Base-by-base conservation (phyloP, 2,888 invertebrate genomes). In the Digitonthophagus gazella region DNA sequence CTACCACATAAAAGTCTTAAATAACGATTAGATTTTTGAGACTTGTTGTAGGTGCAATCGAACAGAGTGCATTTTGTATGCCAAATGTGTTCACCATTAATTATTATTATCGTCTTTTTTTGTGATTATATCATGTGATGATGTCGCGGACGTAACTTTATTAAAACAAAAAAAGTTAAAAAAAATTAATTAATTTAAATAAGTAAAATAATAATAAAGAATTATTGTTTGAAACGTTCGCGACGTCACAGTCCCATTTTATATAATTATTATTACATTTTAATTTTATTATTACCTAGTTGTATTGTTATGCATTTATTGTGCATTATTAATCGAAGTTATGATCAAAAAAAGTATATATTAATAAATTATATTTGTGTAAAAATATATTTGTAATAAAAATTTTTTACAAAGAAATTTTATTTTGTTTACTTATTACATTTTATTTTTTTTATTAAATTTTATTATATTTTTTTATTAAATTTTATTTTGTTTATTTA, bases 1-100 rank as follows among this genome's bases (percentile, higher is more conserved):
- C 14, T 88, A 89, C 75, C 84, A 88, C 58, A 86, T 89, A 85
- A 86, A 87, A 73, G 80, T 86, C 8, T 67, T 78, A 19, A 64
- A 70, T 44, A 44, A 44, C 11, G 28, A 44, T 44, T 44, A 8
- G 3, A 5, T 44, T 8, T 44, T 44, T 2, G 28, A 44, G 28
- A 44, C 3, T 44, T 44, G 11, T 44, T 6, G 28, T 6, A 8
- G 28, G 8, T 44, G 28, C 28, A 44, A 44, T 44, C 11, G 8
- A 5, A 44, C 28, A 44, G 11, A 6, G 28, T 44, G 28, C n/a
- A n/a, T n/a, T n/a, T n/a, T n/a, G n/a, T n/a, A n/a, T n/a, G 11
- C 28, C 28, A 44, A 44, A 44, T 44, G 28, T 44, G 28, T 44
- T 44, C 28, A 44, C 28, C 6, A 44, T 44, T 44, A 44, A 44